Base-by-base conservation (phyloP, 2,113 vertebrate species). In the Salvator merianae region DNA sequence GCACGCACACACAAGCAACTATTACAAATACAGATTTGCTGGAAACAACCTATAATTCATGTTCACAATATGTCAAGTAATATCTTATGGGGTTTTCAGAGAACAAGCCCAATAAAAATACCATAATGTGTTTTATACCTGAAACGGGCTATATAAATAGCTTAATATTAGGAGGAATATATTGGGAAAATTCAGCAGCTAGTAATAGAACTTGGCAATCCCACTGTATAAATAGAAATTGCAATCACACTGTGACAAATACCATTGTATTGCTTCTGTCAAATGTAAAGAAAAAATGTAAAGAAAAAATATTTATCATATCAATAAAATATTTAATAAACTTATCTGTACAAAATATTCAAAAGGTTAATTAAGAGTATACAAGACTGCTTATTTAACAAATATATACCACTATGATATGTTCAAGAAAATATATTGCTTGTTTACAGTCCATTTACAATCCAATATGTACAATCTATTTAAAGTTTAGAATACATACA, bases 371-470 rank as follows among this genome's bases (percentile, higher is more conserved):
- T 93, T 95, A 91, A 90, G 92, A 89, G 94, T 92, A 94, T 94
- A 95, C 83, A 94, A 94, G 94, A 94, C 95, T 90, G 93, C 94
- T 96, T 96, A 95, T 94, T 96, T 96, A 95, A 95, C 92, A 96
- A 95, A 97, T 96, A 96, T 96, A 97, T 95, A 96, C 94, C 93
- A 96, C 96, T 96, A 95, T 96, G 16, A 95, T 90, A 95, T 96
- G 93, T 95, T 94, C 91, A 95, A 95, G 96, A 96, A 97, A 96
- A 97, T 96, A 97, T 93, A 95, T 95, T 94, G 96, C 92, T 84
- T 94, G 97, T 96, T 96, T 97, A 97, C 96, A 97, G 92, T 95
- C 96, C 94, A 97, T 98, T 97, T 98, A 97, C 97, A 97, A 92
- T 93, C 91, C 90, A 88, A 90, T 97, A 97, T 98, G 94, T 98